phyloP scores from a whole-genome alignment of 37 sponge, comb jelly and placozoan species.

The Diacarnus erythraeanus region DNA sequence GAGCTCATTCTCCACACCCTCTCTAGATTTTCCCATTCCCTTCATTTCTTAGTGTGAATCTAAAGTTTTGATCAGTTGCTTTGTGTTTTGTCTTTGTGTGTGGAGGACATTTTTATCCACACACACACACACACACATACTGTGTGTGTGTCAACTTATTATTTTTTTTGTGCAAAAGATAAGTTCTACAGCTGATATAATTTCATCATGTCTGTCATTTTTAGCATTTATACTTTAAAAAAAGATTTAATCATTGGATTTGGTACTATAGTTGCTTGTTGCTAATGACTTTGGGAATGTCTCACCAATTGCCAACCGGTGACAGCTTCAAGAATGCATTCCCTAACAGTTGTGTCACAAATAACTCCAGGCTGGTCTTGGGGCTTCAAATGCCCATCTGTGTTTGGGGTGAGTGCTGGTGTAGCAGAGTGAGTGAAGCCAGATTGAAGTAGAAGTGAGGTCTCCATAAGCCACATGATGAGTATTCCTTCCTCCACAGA shows the following conservation, averaged over 20 bases:
- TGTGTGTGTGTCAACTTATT: background rate
- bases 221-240: too few species aligned
- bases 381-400: conserved; percentile 37
- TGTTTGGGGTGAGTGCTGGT: conserved; percentile 21
- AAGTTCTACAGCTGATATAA: too few species aligned
- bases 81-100: too few species aligned
- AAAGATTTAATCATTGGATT: too few species aligned
- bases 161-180: too few species aligned
- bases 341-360: background rate
- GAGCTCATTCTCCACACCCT: too few species aligned
- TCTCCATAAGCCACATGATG: conserved; percentile 14
- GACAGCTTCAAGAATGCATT: background rate
- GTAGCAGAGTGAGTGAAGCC: conserved; percentile 31
- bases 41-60: too few species aligned
- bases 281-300: too few species aligned
- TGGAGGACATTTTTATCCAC: background rate
- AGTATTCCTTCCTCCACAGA: conserved; percentile 13
- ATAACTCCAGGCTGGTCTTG: conserved; percentile 46
- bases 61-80: too few species aligned
- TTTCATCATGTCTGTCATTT: too few species aligned
- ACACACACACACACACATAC: background rate
- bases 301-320: background rate
- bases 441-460: conserved; percentile 2
- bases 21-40: too few species aligned
- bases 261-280: too few species aligned